phyloP scores from a whole-genome alignment of 37 sponge, comb jelly and placozoan genomes.

The Halisarca cf. caerulea region DNA sequence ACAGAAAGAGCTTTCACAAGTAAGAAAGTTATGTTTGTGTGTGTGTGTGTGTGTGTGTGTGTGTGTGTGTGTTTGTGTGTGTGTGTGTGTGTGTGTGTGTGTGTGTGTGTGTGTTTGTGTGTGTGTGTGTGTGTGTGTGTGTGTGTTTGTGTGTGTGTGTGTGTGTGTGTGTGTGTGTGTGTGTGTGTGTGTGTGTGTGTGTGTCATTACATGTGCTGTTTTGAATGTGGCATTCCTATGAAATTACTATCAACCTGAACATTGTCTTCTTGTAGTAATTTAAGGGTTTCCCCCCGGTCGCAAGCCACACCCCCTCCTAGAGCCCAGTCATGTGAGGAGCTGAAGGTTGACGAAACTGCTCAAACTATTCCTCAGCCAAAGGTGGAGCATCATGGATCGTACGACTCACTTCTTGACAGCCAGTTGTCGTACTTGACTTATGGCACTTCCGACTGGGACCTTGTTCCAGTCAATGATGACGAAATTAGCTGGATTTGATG shows the following conservation, averaged over 20 bases:
- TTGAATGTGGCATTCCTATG: neutral
- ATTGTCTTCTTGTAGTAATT: neutral
- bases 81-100: neutral
- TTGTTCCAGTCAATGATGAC: too few relatives aligned
- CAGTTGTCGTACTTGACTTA: too few relatives aligned
- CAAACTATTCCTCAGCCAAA: too few relatives aligned
- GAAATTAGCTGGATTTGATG: too few relatives aligned
- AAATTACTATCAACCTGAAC: too few relatives aligned
- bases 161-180: neutral
- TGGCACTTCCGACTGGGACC: too few relatives aligned
- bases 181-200: neutral
- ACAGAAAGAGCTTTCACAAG: neutral
- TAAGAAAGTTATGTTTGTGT: neutral
- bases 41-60: slow-evolving; percentile 7
- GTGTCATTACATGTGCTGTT: neutral
- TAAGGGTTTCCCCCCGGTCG: neutral
- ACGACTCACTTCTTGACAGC: too few relatives aligned
- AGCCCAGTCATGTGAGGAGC: neutral
- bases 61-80: too few relatives aligned
- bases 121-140: slow-evolving; percentile 13
- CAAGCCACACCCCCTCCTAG: neutral
- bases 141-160: neutral
- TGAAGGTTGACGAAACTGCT: too few relatives aligned
- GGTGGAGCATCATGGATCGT: too few relatives aligned
- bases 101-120: neutral